Percentiles rank a stretch among this genome's conserved stretches.
These are phyloP conservation scores for Sepiola atlantica DNA, from an alignment of 2,888 invertebrate species.

Conservation along the genomic window DNA sequence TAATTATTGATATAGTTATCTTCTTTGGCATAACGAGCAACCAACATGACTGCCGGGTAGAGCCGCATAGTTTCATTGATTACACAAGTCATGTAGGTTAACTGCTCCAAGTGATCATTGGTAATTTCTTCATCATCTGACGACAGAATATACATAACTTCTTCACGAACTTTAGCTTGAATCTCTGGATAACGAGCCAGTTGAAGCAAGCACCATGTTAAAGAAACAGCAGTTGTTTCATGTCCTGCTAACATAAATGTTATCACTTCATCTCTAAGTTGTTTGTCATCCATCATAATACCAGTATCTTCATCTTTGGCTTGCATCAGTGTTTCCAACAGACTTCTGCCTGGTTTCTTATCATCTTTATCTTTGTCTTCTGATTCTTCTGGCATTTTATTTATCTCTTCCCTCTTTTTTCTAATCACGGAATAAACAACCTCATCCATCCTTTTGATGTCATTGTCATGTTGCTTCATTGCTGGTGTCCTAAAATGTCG, in stretches of 20 bases:
- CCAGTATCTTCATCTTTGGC: constrained; percentile 63
- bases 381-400: neutral
- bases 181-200: constrained; percentile 63
- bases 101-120: constrained; percentile 57
- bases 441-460: constrained; percentile 53
- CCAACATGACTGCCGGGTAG: constrained; percentile 61
- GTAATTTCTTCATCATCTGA: constrained; percentile 52
- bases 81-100: constrained; percentile 62
- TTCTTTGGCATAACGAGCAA: constrained; percentile 58
- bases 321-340: constrained; percentile 60
- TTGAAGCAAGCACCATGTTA: constrained; percentile 65
- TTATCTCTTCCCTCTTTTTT: constrained; percentile 50
- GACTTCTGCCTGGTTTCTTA: neutral
- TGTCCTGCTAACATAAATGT: constrained; percentile 69
- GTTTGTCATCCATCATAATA: constrained; percentile 56
- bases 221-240: constrained; percentile 66
- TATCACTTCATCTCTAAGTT: constrained; percentile 63
- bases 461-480: constrained; percentile 54
- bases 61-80: constrained; percentile 68
- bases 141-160: constrained; percentile 56
- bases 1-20: constrained; percentile 62
- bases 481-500: constrained; percentile 58
- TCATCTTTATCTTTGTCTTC: neutral
- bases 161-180: constrained; percentile 62
- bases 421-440: constrained; percentile 56